Conservation (phyloP, 2,888 invertebrate genomes). For the Cepaea hortensis region DNA sequence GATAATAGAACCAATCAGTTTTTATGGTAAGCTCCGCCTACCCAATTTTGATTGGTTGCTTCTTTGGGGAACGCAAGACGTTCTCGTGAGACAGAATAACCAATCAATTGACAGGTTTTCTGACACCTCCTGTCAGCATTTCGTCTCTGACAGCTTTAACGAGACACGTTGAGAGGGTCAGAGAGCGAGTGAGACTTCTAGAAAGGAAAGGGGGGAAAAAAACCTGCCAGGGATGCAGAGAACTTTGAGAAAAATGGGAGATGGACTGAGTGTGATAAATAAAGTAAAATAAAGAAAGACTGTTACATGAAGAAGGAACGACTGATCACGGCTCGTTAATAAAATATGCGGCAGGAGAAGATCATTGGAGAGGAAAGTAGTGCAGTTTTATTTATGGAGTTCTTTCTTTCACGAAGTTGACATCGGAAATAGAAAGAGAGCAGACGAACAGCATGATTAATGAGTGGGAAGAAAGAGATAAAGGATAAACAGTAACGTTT, state of each 20-base stretch:
- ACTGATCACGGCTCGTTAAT: not conserved
- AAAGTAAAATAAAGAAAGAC: not conserved
- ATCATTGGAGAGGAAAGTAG: not conserved
- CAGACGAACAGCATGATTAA: not conserved
- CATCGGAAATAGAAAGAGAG: not conserved
- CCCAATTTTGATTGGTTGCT: not conserved
- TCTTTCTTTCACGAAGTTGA: conserved; percentile 3
- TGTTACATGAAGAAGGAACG: not conserved
- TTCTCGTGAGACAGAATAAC: not conserved
- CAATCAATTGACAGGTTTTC: not conserved
- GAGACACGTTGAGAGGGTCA: conserved; percentile 7
- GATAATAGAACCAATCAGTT: conserved; percentile 23
- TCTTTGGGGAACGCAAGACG: not conserved
- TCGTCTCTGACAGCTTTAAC: conserved; percentile 15
- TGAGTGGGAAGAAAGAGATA: not conserved
- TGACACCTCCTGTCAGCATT: conserved; percentile 26
- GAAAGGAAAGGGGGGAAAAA: not conserved
- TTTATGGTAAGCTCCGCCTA: not conserved
- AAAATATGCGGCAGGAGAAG: not conserved
- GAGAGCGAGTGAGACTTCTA: not conserved
- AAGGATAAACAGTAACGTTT: not conserved
- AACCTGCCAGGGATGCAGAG: not conserved
- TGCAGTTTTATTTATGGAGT: conserved; percentile 8
- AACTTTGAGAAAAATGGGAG: not conserved
- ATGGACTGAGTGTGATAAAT: not conserved